phyloP scores from a whole-genome alignment of 2,797 vertebrate species.

The Microhierax caerulescens region DNA sequence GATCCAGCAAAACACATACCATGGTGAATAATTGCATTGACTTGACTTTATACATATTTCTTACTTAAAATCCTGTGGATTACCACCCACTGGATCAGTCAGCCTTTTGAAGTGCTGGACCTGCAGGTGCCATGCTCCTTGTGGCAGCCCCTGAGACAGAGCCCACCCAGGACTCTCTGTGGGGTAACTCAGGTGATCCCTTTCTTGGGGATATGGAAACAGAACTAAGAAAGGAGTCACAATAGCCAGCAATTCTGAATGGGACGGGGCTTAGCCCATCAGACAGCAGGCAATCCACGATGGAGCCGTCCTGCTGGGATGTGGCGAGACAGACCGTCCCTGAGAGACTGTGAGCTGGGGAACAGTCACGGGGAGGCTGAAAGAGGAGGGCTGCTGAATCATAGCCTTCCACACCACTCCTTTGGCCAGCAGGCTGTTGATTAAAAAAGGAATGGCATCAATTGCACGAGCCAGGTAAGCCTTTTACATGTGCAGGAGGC shows the following conservation, averaged over 20 bases:
- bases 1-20: not conserved
- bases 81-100: not conserved
- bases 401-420: not conserved
- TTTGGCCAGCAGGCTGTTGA: not conserved
- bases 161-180: not conserved
- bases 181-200: not conserved
- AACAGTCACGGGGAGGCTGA: not conserved
- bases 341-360: not conserved
- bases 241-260: not conserved
- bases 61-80: not conserved
- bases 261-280: not conserved
- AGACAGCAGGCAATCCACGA: not conserved
- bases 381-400: not conserved
- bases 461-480: not conserved
- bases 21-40: not conserved
- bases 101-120: not conserved
- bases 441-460: not conserved
- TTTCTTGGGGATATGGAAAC: not conserved
- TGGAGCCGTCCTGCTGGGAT: not conserved
- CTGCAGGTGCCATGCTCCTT: not conserved
- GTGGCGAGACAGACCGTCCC: not conserved
- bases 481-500: not conserved
- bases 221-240: not conserved
- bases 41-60: not conserved
- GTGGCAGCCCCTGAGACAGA: not conserved